Evolutionary conservation across 1,140 invertebrate species (phyloP).

Genomic region (Trissolcus basalis): DNA sequence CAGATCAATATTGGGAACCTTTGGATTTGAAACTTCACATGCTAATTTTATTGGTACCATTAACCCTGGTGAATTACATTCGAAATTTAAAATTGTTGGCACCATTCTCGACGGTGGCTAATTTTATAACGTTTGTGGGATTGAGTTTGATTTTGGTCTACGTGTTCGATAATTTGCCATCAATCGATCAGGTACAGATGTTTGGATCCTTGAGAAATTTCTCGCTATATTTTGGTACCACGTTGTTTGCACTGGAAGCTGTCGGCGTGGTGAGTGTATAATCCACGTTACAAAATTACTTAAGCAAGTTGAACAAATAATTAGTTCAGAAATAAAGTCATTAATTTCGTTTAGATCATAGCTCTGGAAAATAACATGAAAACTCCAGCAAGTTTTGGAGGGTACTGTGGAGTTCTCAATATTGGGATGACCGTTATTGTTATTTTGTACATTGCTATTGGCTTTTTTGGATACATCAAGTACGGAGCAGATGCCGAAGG

Average conservation of each 20-base stretch:
- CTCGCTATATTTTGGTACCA: slow-evolving; percentile 89
- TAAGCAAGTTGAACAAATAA: background rate
- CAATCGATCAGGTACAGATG: slow-evolving; percentile 77
- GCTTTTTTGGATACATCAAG: slow-evolving; percentile 87
- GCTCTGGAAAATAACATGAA: slow-evolving; percentile 92
- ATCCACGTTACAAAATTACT: background rate
- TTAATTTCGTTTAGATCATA: slow-evolving; percentile 79
- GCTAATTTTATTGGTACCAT: slow-evolving; percentile 81
- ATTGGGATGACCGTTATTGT: slow-evolving; percentile 85
- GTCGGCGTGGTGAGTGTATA: slow-evolving; percentile 84
- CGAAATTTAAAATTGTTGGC: slow-evolving; percentile 87
- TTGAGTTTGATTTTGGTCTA: slow-evolving; percentile 84
- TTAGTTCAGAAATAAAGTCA: background rate
- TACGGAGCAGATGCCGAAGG: slow-evolving; percentile 81
- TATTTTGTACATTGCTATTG: slow-evolving; percentile 83
- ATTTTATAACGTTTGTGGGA: slow-evolving; percentile 83
- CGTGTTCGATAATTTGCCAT: slow-evolving; percentile 80
- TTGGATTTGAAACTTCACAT: slow-evolving; percentile 76
- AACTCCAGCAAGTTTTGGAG: slow-evolving; percentile 82
- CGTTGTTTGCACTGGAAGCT: slow-evolving; percentile 92
- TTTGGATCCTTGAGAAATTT: slow-evolving; percentile 78
- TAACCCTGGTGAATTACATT: slow-evolving; percentile 84
- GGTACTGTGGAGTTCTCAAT: slow-evolving; percentile 85
- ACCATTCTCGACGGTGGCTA: slow-evolving; percentile 88
- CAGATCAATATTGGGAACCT: slow-evolving; percentile 69